A percentile compares a stretch with the other conserved stretches of the same genome.
Conservation (phyloP, 2,113 vertebrate species). For the Amblyopsis rosae region DNA sequence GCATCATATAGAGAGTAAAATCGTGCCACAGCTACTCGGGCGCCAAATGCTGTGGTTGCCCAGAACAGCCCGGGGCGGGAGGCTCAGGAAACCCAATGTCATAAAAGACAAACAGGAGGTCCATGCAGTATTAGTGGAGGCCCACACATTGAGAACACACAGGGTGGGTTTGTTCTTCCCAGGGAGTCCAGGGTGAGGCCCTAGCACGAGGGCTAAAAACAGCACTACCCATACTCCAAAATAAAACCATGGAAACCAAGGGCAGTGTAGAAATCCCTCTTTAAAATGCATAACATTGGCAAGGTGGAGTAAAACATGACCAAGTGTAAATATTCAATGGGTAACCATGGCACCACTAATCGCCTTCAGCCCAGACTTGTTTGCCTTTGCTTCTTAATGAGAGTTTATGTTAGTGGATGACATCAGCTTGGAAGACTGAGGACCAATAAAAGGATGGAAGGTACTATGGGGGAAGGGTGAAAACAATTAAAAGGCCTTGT, state of each 20-base stretch:
- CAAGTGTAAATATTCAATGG: conserved; percentile 58
- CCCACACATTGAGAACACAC: conserved; percentile 65
- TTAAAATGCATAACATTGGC: conserved; percentile 57
- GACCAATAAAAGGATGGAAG: conserved; percentile 35
- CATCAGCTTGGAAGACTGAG: conserved; percentile 56
- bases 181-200: conserved; percentile 59
- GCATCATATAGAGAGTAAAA: conserved; percentile 41
- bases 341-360: conserved; percentile 60
- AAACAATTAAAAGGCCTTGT: conserved; percentile 39
- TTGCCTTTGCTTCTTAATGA: conserved; percentile 73
- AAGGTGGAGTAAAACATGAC: conserved; percentile 50
- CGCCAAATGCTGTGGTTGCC: conserved; percentile 43
- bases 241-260: conserved; percentile 74
- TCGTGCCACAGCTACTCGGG: conserved; percentile 29
- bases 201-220: conserved; percentile 68
- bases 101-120: conserved; percentile 55
- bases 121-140: conserved; percentile 40
- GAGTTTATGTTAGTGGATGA: conserved; percentile 64
- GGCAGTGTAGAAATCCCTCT: conserved; percentile 57
- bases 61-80: conserved; percentile 24
- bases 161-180: conserved; percentile 62
- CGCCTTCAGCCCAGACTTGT: conserved; percentile 51
- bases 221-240: conserved; percentile 60
- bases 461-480: conserved; percentile 21
- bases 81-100: conserved; percentile 52